Percentiles rank a stretch among this genome's conserved stretches.
Evolutionary conservation across 2,113 vertebrate species (phyloP).

Genomic region (Sapayoa aenigma): DNA sequence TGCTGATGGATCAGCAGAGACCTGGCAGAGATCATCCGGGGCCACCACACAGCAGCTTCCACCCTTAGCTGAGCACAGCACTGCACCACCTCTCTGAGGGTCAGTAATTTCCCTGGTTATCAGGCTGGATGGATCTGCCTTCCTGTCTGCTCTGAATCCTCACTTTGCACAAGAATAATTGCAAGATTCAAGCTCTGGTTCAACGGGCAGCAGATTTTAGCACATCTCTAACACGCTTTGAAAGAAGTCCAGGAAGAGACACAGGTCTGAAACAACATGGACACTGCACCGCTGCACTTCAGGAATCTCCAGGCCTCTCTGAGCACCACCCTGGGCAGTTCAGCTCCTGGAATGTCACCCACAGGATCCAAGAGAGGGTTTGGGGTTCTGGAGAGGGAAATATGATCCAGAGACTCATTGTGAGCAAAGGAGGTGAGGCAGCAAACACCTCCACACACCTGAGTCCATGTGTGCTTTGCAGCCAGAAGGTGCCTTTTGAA

Average conservation of each 20-base stretch:
- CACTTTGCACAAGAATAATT: neutral
- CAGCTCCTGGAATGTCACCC: neutral
- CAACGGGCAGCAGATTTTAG: neutral
- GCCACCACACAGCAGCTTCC: neutral
- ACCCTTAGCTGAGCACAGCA: neutral
- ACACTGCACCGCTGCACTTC: neutral
- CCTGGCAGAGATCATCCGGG: neutral
- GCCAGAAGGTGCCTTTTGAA: too few species aligned
- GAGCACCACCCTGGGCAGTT: neutral
- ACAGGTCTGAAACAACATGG: neutral
- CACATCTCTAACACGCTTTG: neutral
- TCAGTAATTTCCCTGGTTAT: neutral
- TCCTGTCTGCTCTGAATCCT: neutral
- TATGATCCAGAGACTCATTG: neutral
- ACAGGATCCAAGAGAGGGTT: neutral
- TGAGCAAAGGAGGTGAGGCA: neutral
- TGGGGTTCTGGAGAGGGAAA: neutral
- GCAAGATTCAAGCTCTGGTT: neutral
- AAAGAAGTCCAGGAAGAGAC: neutral
- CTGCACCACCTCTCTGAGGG: neutral
- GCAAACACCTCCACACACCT: neutral
- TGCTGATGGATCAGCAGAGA: neutral
- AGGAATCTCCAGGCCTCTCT: neutral
- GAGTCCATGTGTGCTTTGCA: neutral
- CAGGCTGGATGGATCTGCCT: neutral